Conservation (phyloP, 2,888 invertebrate species). For the Cremastinae sp. region DNA sequence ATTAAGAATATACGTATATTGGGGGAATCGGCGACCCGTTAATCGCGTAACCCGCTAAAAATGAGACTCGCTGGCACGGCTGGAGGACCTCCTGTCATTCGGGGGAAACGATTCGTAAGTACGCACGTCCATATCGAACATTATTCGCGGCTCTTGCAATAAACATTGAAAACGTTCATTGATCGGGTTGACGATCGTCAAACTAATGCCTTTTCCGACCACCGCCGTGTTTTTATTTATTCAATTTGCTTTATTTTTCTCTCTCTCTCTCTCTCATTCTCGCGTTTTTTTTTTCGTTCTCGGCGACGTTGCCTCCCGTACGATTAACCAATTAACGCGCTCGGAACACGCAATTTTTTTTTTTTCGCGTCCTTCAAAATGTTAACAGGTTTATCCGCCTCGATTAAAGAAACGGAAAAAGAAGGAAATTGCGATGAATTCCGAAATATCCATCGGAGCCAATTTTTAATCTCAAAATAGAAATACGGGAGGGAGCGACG, state of each 20-base stretch:
- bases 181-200: slow-evolving; percentile 42
- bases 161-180: slow-evolving; percentile 57
- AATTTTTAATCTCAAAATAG: too few species aligned
- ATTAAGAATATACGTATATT: slow-evolving; percentile 18
- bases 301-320: not conserved
- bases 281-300: not conserved
- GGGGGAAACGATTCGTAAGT: slow-evolving; percentile 72
- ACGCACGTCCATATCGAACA: slow-evolving; percentile 35
- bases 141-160: slow-evolving; percentile 10
- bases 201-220: slow-evolving; percentile 18
- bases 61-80: slow-evolving; percentile 70
- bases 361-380: too few species aligned
- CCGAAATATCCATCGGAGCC: too few species aligned
- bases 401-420: too few species aligned
- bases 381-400: too few species aligned
- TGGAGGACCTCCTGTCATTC: slow-evolving; percentile 71
- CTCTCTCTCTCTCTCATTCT: too few species aligned
- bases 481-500: too few species aligned
- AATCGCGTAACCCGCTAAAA: slow-evolving; percentile 52
- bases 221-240: not conserved
- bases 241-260: not conserved
- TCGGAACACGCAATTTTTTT: too few species aligned
- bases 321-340: too few species aligned
- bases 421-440: too few species aligned
- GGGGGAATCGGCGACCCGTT: not conserved